Conservation (phyloP, 2,888 invertebrate species). For the Seira sanloemensis region DNA sequence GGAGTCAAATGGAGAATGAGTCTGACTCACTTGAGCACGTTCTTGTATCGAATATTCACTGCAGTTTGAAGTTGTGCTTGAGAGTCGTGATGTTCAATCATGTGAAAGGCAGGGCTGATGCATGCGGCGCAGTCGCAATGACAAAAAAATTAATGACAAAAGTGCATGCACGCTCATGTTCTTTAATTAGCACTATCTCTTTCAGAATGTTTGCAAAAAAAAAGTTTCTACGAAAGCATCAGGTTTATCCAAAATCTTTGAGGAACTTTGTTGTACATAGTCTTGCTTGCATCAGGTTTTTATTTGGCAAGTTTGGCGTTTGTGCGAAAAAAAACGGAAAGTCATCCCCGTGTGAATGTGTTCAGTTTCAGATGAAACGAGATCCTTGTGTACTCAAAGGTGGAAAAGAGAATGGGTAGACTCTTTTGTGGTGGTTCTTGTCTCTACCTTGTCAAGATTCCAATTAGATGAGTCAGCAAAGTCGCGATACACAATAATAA, state of each 20-base stretch:
- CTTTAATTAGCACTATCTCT: neutral
- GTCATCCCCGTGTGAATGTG: neutral
- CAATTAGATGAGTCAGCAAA: constrained; percentile 67
- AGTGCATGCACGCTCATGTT: neutral
- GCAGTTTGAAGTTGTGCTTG: too few relatives aligned
- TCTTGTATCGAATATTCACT: neutral
- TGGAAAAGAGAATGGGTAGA: neutral
- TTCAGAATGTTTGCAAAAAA: neutral
- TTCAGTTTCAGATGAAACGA: neutral
- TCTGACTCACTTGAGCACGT: neutral
- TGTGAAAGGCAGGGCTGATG: neutral
- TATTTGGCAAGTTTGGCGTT: too few relatives aligned
- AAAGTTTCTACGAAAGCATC: too few relatives aligned
- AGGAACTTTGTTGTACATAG: too few relatives aligned
- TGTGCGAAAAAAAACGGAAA: too few relatives aligned
- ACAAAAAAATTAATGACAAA: neutral
- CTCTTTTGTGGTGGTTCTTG: neutral
- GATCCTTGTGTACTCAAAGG: neutral
- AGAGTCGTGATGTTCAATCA: constrained; percentile 44
- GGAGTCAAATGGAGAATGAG: neutral
- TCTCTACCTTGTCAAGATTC: constrained; percentile 41
- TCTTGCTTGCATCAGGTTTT: too few relatives aligned
- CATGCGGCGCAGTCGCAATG: neutral
- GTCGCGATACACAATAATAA: constrained; percentile 18
- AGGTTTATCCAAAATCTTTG: too few relatives aligned